Evolutionary conservation across 2,113 vertebrate species (phyloP).

Genomic region (Donacobius atricapilla): DNA sequence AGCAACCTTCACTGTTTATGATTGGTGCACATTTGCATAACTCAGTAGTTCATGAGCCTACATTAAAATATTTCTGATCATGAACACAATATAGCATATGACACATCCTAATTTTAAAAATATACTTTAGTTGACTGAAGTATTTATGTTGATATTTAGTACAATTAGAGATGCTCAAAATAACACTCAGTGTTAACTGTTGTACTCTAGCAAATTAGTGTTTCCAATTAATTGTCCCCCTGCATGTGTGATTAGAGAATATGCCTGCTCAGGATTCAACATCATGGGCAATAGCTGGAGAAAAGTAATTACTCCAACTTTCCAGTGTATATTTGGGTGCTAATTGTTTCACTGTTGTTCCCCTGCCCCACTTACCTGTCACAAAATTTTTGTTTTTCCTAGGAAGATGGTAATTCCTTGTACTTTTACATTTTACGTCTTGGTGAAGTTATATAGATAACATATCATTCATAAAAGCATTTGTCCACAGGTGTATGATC

Average conservation of each 20-base stretch:
- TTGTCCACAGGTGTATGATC: not conserved
- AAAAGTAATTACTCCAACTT: not conserved
- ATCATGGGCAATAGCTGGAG: not conserved
- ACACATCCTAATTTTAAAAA: not conserved
- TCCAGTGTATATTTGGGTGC: not conserved
- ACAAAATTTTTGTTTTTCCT: not conserved
- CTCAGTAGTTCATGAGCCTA: not conserved
- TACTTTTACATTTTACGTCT: not conserved
- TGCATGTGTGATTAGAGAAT: not conserved
- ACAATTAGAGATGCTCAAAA: not conserved
- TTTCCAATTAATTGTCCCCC: not conserved
- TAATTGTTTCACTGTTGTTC: not conserved
- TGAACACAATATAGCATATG: not conserved
- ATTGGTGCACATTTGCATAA: not conserved
- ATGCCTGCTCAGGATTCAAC: not conserved
- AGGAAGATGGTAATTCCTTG: not conserved
- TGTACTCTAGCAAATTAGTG: not conserved
- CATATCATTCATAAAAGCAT: fast-evolving
- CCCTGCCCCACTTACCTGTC: not conserved
- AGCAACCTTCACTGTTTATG: not conserved
- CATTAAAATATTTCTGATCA: not conserved
- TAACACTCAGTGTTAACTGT: not conserved
- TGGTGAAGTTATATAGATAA: fast-evolving
- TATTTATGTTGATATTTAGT: not conserved
- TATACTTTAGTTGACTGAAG: not conserved